These are phyloP conservation scores for Leptothorax acervorum DNA, from an alignment of 2,888 invertebrate species.

Conservation along the genomic window DNA sequence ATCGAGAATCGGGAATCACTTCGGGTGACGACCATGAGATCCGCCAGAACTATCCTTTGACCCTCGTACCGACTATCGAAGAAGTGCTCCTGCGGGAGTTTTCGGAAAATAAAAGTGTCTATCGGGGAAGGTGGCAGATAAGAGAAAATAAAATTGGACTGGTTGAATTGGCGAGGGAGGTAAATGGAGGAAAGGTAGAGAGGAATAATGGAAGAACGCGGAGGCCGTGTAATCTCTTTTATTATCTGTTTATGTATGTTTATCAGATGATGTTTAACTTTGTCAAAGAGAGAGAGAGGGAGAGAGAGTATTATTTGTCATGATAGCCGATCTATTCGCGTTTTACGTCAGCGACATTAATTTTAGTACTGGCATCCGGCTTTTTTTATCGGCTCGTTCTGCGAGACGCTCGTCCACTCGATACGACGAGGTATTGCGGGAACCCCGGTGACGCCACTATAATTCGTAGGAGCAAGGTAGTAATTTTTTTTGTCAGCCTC, in stretches of 20 bases:
- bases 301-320: conserved; percentile 50
- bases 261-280: conserved; percentile 36
- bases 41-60: conserved; percentile 51
- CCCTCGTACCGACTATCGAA: conserved; percentile 53
- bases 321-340: conserved; percentile 45
- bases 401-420: conserved; percentile 30
- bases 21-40: conserved; percentile 45
- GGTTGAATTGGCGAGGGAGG: neutral
- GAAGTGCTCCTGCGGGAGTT: conserved; percentile 58
- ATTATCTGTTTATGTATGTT: conserved; percentile 38
- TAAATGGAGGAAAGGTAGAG: neutral
- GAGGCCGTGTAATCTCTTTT: conserved; percentile 33
- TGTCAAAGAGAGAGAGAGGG: conserved; percentile 2
- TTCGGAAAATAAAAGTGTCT: conserved; percentile 56
- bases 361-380: conserved; percentile 52
- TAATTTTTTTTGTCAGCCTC: conserved; percentile 23
- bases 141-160: conserved; percentile 15
- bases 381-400: conserved; percentile 41
- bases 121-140: conserved; percentile 9
- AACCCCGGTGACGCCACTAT: conserved; percentile 27
- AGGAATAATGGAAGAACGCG: neutral
- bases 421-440: conserved; percentile 40
- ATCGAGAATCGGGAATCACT: conserved; percentile 49
- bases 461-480: conserved; percentile 47
- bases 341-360: conserved; percentile 59